These are phyloP conservation scores for Antigone vipio DNA, from an alignment of 2,113 vertebrate genomes.

Conservation along the genomic window DNA sequence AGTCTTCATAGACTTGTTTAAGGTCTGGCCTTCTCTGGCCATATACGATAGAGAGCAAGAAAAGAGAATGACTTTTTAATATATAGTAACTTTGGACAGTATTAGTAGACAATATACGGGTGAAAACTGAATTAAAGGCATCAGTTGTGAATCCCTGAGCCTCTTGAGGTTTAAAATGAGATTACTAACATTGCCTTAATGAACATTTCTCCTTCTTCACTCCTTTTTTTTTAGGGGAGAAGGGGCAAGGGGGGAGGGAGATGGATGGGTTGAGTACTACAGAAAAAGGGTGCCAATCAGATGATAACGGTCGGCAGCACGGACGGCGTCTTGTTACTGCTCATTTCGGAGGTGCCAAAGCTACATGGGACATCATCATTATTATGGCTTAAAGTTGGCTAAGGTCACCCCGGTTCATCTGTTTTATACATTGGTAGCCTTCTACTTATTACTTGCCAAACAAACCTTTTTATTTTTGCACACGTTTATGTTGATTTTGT, in stretches of 20 bases:
- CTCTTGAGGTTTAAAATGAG: neutral
- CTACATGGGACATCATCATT: slow-evolving; percentile 54
- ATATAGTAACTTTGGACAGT: neutral
- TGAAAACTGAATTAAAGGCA: neutral
- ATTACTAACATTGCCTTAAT: neutral
- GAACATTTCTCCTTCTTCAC: neutral
- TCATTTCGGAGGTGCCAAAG: slow-evolving; percentile 57
- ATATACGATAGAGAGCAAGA: neutral
- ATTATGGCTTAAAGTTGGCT: slow-evolving; percentile 63
- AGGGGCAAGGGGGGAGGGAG: neutral
- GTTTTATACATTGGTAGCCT: slow-evolving; percentile 85
- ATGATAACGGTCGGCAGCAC: neutral
- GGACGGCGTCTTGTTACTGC: neutral
- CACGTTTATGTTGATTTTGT: slow-evolving; percentile 91
- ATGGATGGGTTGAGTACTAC: neutral
- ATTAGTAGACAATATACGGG: neutral
- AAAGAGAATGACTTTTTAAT: neutral
- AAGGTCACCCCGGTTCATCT: slow-evolving; percentile 84
- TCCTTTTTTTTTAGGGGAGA: neutral
- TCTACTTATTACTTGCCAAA: slow-evolving; percentile 85
- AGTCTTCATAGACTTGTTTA: neutral
- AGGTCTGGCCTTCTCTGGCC: neutral
- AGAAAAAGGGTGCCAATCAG: slow-evolving; percentile 28
- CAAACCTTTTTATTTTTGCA: slow-evolving; percentile 88
- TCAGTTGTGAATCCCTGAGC: neutral